Base-by-base conservation (phyloP, 64 coral and sea anemone genomes). In the Pocillopora damicornis region DNA sequence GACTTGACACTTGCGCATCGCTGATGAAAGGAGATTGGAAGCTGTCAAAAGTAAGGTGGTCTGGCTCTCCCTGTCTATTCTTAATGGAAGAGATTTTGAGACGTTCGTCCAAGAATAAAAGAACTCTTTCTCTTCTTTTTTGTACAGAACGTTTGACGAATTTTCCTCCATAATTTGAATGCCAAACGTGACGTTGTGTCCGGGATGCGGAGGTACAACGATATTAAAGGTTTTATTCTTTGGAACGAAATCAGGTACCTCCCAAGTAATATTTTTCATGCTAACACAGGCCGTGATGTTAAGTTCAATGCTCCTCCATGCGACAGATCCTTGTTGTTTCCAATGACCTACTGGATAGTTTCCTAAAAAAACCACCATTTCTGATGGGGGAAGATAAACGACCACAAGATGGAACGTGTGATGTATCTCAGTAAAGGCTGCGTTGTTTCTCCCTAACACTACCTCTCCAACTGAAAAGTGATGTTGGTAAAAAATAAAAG, bases 221-320 rank as follows among this genome's bases (percentile, higher is more conserved):
- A 95, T 16, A n/a, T 84, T 63, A 16, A 74, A 34, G 5, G 93
- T 73, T 56, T 74, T 18, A 60, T 82, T 83, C 7, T 37, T 58
- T 5, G 78, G 4, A 65, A 86, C 77, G 11, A 15, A 75, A 22
- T 74, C 18, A 12, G 61, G 71, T 26, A 37, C 62, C 58, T 82
- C 64, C 89, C 93, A 95, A 4, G 84, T 91, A 15, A 95, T 51
- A 74, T 91, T 95, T 67, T 22, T 20, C 60, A 95, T 87, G 25
- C 35, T 87, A 45, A 78, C 61, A 51, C 73, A 69, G 23, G 82
- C 73, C 72, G 23, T 68, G 8, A 91, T 72, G 63, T 10, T 73
- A 37, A 86, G 73, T 15, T 11, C 9, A 59, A 58, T 78, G 15
- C 13, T 63, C 9, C 61, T 13, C 25, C 74, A 13, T 2, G 42